Evolutionary conservation across 2,888 invertebrate genomes (phyloP), one percentile per base, ranked within the genome.

Genomic region (Ceramica pisi): DNA sequence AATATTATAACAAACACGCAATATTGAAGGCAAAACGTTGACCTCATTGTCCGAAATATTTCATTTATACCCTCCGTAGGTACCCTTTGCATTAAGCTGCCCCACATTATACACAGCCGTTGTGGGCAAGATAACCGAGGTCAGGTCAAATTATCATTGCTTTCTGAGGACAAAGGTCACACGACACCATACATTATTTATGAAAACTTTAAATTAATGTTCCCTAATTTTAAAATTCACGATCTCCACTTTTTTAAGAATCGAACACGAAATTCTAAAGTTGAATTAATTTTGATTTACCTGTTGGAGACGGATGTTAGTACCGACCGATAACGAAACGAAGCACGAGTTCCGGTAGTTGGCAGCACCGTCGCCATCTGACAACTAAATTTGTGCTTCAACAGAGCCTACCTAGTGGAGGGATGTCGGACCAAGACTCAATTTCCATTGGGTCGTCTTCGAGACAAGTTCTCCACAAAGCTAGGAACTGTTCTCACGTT

Each of bases 11-110:
- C 48, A 41, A 48, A 65, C 31, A 55, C 41, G 26, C 31, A 56
- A 72, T 26, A 71, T 46, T 64, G 38, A 75, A 53, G 44, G 16
- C 50, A 53, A 53, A 71, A 59, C 23, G 26, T 46, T 72, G 72
- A 63, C 72, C 78, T 59, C 71, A 77, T 77, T 77, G 61, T 66
- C 55, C 62, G 16, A 71, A 80, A 77, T 80, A 77, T 81, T 81
- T 67, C 65, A 81, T 66, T 76, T 63, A 75, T 56, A 48, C 59
- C 70, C 53, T 44, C 16, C 44, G 14, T 71, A 21, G 41, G 77
- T 77, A 81, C 77, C 77, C 77, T 71, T 71, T 71, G 72, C 70
- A 72, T 75, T 75, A 64, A 61, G 51, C 75, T 59, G 21, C 19
- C 44, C 61, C 56, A 67, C 81, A 77, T 80, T 81, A 80, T 72